Base-by-base conservation (phyloP, 2,113 vertebrate genomes). In the Prinia subflava region DNA sequence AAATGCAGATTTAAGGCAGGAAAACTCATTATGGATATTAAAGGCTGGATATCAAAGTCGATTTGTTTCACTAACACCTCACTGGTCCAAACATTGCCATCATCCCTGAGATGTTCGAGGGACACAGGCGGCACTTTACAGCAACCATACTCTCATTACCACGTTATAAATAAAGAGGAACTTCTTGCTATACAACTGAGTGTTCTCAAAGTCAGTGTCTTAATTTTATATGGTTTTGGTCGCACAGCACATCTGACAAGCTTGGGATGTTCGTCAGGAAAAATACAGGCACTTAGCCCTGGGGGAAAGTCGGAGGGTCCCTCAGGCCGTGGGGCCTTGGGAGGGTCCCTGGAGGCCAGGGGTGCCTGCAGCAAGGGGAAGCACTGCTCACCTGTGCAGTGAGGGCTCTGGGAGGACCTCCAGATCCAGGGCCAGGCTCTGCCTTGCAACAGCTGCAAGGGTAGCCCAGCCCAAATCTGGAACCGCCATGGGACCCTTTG, bases 281-380 rank as follows among this genome's bases (percentile, higher is more conserved):
- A 37, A 62, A 53, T 28, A 69, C 3, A 8, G 27, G 23, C 47
- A 46, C 9, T 33, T 52, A 23, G 8, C 39, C 17, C 44, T 37
- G 25, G 5, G 18, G 52, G 6, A 7, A 42, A 14, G 13, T 21
- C 3, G 0, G 25, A 10, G 13, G 7, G 3, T 35, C 6, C 42
- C 62, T 57, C 35, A 50, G 44, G 21, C 21, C 67, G 25, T 42
- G 44, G 19, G 5, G n/a, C n/a, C 6, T 24, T n/a, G 50, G 21
- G 25, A 50, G 21, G 13, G 31, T 33, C 27, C 39, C 46, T 52
- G 44, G 31, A 37, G 31, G 25, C 11, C 37, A 35, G 11, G 42
- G 24, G 10, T 49, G 16, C 24, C 42, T 4, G 2, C 35, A 42
- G 52, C 4, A 41, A 49, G 23, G 57, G 35, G 24, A 35, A 67